Conservation (phyloP, 1,140 invertebrate genomes). For the Cryptotermes secundus region DNA sequence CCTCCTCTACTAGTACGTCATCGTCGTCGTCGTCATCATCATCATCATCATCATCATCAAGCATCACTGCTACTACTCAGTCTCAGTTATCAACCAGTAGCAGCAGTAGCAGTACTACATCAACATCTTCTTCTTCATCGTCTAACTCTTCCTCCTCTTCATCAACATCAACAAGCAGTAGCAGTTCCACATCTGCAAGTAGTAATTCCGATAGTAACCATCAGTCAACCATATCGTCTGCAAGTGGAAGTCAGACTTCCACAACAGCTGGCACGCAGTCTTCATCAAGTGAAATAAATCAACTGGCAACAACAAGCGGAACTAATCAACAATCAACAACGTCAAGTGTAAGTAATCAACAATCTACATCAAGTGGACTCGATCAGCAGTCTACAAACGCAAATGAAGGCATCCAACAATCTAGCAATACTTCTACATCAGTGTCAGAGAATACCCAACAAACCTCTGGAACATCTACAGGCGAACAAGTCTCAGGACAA, state of each 20-base stretch:
- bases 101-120: background rate
- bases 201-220: background rate
- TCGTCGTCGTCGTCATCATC: constrained; percentile 41
- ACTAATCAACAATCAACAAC: background rate
- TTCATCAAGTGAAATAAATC: background rate
- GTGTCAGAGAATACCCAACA: background rate
- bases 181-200: background rate
- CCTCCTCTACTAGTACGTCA: constrained; percentile 39
- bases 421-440: background rate
- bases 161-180: background rate
- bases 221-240: background rate
- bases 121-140: background rate
- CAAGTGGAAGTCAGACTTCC: background rate
- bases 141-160: background rate
- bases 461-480: background rate
- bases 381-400: background rate
- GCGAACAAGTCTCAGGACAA: constrained; percentile 31
- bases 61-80: background rate
- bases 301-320: background rate
- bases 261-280: background rate
- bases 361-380: background rate
- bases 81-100: background rate
- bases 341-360: background rate
- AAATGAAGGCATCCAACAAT: background rate
- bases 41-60: constrained; percentile 40